Evolutionary conservation across 2,888 invertebrate genomes (phyloP), one percentile per base, ranked within the genome.

Genomic region (Cantharis rufa): DNA sequence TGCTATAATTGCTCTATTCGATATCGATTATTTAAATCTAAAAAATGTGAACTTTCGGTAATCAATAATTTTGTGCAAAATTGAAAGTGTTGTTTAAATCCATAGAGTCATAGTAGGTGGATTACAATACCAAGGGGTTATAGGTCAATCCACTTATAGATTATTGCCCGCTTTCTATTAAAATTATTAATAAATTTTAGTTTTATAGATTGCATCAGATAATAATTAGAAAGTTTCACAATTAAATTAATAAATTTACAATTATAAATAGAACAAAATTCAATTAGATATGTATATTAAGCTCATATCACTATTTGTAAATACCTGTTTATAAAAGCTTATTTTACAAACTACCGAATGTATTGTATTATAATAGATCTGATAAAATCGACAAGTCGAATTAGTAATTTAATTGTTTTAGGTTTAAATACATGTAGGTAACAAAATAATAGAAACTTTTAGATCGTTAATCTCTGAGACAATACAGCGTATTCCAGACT

Each of bases 261-360:
- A 24, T 21, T 68, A 21, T 7, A 24, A n/a, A n/a, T 66, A 24
- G 15, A 27, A 68, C 27, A 27, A n/a, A 68, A 15, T 68, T 48
- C 48, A 48, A 48, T 48, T 48, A 48, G 48, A 48, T 48, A 48
- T 48, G 48, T 48, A 48, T 27, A n/a, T 13, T 15, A 15, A n/a
- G 24, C 24, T 68, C 24, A 68, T 68, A 18, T 15, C 15, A 68
- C 68, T 80, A 77, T 82, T 78, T 80, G 69, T 72, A 78, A 73
- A 81, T 79, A 80, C 78, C 77, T 82, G 80, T 81, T 82, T 81
- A 82, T 82, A 82, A 63, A 68, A 78, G 32, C 48, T 48, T 48
- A 48, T 48, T 48, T 76, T 80, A 79, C 82, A 82, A 82, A 82
- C 82, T 83, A 81, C 82, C 80, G 81, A 81, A 81, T 81, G 83